These are phyloP conservation scores for Phylloscopus collybita DNA, from an alignment of 2,797 vertebrate genomes.

Conservation along the genomic window DNA sequence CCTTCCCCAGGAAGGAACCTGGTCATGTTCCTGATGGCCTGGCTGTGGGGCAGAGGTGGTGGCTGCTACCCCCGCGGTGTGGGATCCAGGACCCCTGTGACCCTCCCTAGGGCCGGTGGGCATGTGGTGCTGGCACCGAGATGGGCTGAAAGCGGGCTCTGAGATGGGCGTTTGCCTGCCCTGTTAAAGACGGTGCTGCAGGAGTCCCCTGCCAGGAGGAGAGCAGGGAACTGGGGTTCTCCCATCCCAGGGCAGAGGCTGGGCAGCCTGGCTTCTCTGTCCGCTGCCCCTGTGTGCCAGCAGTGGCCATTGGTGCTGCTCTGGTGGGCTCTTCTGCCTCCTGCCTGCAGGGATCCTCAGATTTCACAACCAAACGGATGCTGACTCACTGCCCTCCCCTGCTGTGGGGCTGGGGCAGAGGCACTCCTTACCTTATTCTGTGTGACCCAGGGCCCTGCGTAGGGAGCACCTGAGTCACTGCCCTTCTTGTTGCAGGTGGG, in stretches of 20 bases:
- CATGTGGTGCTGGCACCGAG: fast-evolving
- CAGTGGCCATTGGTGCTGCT: fast-evolving
- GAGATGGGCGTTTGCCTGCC: too few species aligned
- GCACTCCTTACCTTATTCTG: not conserved
- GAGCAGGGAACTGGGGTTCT: not conserved
- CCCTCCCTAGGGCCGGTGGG: not conserved
- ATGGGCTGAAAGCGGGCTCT: not conserved
- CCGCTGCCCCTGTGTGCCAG: not conserved
- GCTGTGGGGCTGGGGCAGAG: not conserved
- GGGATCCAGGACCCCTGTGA: not conserved
- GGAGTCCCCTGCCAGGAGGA: not conserved
- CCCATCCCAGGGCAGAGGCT: fast-evolving
- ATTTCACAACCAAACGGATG: fast-evolving
- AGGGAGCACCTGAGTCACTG: not conserved
- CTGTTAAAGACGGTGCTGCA: fast-evolving
- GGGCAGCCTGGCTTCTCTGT: not conserved
- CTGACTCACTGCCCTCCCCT: not conserved
- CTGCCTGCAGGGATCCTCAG: not conserved
- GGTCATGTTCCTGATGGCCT: fast-evolving
- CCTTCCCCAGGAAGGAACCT: not conserved
- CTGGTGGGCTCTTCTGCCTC: fast-evolving
- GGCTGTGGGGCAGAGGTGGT: not conserved
- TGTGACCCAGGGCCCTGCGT: not conserved
- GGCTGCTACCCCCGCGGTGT: not conserved
- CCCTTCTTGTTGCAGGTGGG: not conserved